A percentile compares a stretch with the other conserved stretches of the same genome.
These are phyloP conservation scores for Melanotus villosus DNA, from an alignment of 2,888 invertebrate genomes.

Conservation along the genomic window DNA sequence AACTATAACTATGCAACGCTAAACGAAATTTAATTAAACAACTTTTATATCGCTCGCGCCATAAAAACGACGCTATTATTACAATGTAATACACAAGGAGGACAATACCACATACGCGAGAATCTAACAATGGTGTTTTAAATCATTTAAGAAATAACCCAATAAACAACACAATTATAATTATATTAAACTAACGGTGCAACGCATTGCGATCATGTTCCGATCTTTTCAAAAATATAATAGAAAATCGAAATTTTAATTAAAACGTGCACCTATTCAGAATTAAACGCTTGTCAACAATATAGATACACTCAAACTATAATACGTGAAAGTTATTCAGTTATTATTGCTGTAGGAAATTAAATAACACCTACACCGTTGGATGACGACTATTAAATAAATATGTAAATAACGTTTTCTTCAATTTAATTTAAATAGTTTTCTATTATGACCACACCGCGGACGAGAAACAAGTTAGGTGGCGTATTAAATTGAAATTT, in stretches of 20 bases:
- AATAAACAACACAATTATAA: constrained; percentile 1
- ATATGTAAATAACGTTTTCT: constrained; percentile 12
- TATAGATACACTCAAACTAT: neutral
- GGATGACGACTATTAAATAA: neutral
- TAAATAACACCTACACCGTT: constrained; percentile 7
- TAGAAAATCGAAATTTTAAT: constrained; percentile 18
- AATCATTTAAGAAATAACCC: constrained; percentile 19
- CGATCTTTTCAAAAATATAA: constrained; percentile 23
- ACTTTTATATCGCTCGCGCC: constrained; percentile 66
- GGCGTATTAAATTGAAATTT: too few species aligned
- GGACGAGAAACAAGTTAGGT: too few species aligned
- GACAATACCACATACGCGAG: constrained; percentile 54
- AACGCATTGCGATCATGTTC: constrained; percentile 9
- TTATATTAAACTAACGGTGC: neutral
- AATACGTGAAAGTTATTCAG: constrained; percentile 3
- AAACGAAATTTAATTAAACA: constrained; percentile 68
- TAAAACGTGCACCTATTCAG: constrained; percentile 12
- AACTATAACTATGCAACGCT: constrained; percentile 65
- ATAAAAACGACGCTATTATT: constrained; percentile 66
- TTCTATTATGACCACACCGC: too few species aligned
- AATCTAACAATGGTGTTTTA: constrained; percentile 52
- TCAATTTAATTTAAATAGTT: constrained; percentile 9
- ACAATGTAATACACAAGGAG: constrained; percentile 62
- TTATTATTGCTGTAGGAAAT: constrained; percentile 22
- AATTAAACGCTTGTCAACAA: constrained; percentile 21